Conservation (phyloP, 2,113 vertebrate genomes). For the Xiphias gladius region DNA sequence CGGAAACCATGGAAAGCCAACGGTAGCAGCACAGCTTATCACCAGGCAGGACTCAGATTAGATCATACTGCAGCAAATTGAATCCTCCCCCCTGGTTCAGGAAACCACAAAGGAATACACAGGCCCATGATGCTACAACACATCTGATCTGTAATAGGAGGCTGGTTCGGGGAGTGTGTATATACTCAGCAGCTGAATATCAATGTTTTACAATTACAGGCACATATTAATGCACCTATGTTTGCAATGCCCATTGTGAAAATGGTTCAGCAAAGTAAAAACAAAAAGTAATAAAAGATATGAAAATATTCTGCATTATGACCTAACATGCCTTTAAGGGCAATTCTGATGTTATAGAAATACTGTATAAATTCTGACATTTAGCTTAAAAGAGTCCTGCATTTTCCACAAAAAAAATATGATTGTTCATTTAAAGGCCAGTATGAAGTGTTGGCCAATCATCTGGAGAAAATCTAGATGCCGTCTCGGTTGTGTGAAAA, state of each 20-base stretch:
- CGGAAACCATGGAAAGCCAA: conserved; percentile 62
- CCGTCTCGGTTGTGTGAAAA: conserved; percentile 36
- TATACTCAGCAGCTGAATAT: conserved; percentile 31
- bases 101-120: conserved; percentile 70
- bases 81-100: conserved; percentile 68
- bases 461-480: conserved; percentile 43
- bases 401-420: neutral
- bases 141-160: conserved; percentile 65
- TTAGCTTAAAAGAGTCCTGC: neutral
- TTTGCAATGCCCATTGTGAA: neutral
- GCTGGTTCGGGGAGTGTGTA: conserved; percentile 32
- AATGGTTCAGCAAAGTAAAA: neutral
- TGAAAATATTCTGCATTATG: conserved; percentile 10
- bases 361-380: conserved; percentile 22
- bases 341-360: conserved; percentile 7
- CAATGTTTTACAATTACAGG: neutral
- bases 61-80: conserved; percentile 83
- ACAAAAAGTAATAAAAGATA: neutral
- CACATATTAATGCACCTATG: conserved; percentile 3
- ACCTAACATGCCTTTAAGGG: neutral
- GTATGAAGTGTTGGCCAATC: conserved; percentile 58
- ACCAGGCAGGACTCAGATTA: conserved; percentile 80
- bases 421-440: conserved; percentile 18
- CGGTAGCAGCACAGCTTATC: conserved; percentile 75
- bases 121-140: conserved; percentile 63